Conservation (phyloP, 2,888 invertebrate genomes). For the Drosophila mettleri region DNA sequence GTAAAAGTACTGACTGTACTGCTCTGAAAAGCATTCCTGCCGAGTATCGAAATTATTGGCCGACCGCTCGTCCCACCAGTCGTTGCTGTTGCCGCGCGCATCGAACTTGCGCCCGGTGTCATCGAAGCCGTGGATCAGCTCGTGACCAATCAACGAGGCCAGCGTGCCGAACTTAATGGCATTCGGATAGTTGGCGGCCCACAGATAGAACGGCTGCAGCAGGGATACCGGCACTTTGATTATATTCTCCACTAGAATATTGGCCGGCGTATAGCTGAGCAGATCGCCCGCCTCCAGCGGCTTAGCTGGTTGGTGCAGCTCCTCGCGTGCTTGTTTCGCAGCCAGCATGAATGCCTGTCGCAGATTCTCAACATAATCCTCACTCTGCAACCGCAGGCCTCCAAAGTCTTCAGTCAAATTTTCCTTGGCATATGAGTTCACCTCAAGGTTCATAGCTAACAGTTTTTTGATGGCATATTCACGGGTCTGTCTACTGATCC, state of each 20-base stretch:
- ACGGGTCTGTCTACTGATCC: conserved; percentile 67
- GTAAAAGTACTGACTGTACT: conserved; percentile 74
- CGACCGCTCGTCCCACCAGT: conserved; percentile 81
- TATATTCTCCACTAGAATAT: conserved; percentile 74
- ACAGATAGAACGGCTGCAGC: conserved; percentile 77
- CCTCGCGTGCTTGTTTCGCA: conserved; percentile 18
- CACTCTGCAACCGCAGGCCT: conserved; percentile 53
- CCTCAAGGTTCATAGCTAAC: conserved; percentile 69
- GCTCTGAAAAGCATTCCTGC: conserved; percentile 75
- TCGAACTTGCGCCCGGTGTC: conserved; percentile 78
- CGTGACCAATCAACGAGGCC: conserved; percentile 78
- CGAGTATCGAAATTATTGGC: conserved; percentile 61
- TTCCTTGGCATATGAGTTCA: conserved; percentile 66
- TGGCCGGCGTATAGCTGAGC: conserved; percentile 74
- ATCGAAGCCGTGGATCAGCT: conserved; percentile 82
- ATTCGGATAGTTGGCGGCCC: conserved; percentile 74
- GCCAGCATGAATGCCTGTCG: conserved; percentile 24
- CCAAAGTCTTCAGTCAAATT: conserved; percentile 73
- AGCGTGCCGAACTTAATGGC: conserved; percentile 79
- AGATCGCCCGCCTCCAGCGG: conserved; percentile 56
- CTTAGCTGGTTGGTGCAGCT: conserved; percentile 63
- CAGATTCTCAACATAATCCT: conserved; percentile 69
- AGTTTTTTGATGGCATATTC: conserved; percentile 70
- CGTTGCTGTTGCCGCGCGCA: conserved; percentile 63
- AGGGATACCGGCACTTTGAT: conserved; percentile 80